Conservation (phyloP, 2,888 invertebrate genomes). For the Euproctis similis region DNA sequence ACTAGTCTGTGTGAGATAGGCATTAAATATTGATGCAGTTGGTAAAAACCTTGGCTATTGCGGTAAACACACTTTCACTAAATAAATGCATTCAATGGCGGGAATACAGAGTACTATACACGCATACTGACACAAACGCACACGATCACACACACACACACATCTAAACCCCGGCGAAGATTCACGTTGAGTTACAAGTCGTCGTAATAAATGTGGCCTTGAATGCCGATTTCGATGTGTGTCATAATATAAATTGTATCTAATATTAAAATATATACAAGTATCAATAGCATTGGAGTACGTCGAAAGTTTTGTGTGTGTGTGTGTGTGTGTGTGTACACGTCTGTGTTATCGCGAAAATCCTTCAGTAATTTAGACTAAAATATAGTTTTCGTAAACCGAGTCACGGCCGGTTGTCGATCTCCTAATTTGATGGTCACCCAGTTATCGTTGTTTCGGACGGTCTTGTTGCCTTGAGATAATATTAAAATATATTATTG, state of each 20-base stretch:
- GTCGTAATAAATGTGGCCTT: conserved; percentile 13
- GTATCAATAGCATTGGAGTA: conserved; percentile 8
- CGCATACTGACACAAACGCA: no score
- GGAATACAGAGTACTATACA: no score
- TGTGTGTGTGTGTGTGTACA: no score
- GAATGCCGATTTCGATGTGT: conserved; percentile 14
- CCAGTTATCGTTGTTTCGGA: conserved; percentile 45
- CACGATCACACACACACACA: conserved; percentile 15
- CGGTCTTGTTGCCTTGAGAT: conserved; percentile 37
- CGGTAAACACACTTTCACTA: conserved; percentile 53
- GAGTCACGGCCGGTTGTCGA: conserved; percentile 72
- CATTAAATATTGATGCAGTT: conserved; percentile 8
- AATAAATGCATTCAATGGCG: conserved; percentile 28
- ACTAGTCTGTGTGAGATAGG: conserved; percentile 6
- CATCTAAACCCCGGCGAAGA: conserved; percentile 9
- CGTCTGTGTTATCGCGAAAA: conserved; percentile 60
- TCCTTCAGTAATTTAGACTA: conserved; percentile 55
- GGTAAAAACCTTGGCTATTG: conserved; percentile 49
- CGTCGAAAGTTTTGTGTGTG: conserved; percentile 19
- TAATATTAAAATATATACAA: conserved; percentile 14
- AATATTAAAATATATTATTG: no score
- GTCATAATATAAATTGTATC: conserved; percentile 6
- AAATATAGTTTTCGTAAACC: conserved; percentile 43
- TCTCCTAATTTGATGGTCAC: conserved; percentile 68
- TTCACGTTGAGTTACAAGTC: conserved; percentile 12